phyloP scores from a whole-genome alignment of 2,888 invertebrate genomes.

The Hypomecis atomaria region DNA sequence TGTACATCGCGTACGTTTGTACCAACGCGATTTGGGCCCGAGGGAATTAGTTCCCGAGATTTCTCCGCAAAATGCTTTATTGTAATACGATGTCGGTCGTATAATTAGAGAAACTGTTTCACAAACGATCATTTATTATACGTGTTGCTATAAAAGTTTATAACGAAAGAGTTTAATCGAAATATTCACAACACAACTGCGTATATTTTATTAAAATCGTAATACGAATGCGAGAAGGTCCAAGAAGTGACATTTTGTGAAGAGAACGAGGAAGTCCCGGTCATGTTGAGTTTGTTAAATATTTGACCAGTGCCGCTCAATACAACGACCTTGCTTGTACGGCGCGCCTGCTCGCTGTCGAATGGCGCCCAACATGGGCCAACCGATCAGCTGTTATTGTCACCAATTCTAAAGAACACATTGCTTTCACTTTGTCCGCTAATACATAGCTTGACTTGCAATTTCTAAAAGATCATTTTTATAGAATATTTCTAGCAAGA shows the following conservation, averaged over 20 bases:
- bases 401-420: constrained; percentile 44
- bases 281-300: constrained; percentile 59
- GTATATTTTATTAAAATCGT: not conserved
- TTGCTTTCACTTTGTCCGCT: not conserved
- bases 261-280: constrained; percentile 44
- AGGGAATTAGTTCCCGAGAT: constrained; percentile 16
- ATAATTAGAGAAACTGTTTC: constrained; percentile 8
- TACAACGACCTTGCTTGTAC: constrained; percentile 67
- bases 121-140: constrained; percentile 3
- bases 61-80: constrained; percentile 16
- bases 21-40: constrained; percentile 19
- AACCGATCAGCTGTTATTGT: constrained; percentile 65
- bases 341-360: constrained; percentile 60
- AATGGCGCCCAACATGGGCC: constrained; percentile 58
- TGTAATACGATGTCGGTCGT: constrained; percentile 6
- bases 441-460: not conserved
- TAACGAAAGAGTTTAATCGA: not conserved
- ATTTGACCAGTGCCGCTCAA: constrained; percentile 70
- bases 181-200: not conserved
- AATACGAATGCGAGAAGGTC: not conserved
- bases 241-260: constrained; percentile 33
- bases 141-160: not conserved
- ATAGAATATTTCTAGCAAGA: not conserved
- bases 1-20: constrained; percentile 33
- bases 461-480: not conserved